Conservation (phyloP, 2,113 vertebrate genomes). For the Corydoras sp. region DNA sequence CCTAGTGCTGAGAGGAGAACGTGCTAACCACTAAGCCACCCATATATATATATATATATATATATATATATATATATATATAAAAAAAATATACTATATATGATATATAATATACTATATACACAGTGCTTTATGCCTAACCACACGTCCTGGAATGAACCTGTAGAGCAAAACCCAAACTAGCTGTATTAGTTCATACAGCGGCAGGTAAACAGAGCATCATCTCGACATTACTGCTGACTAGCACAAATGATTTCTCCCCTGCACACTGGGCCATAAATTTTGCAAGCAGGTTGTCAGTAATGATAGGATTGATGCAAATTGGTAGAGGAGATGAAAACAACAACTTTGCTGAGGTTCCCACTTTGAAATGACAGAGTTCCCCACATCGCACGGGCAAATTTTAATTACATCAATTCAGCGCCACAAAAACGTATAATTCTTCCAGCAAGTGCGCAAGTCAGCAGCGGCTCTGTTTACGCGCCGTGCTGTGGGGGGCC, state of each 20-base stretch:
- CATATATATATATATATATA: too few species aligned
- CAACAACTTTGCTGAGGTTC: constrained; percentile 74
- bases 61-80: too few species aligned
- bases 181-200: constrained; percentile 60
- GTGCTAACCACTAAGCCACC: too few species aligned
- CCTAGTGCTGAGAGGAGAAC: too few species aligned
- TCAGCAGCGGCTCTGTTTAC: constrained; percentile 72
- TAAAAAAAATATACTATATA: too few species aligned
- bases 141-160: not conserved
- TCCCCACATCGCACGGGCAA: constrained; percentile 60
- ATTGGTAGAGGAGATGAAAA: constrained; percentile 63
- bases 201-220: constrained; percentile 70
- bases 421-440: constrained; percentile 71
- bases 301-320: constrained; percentile 75
- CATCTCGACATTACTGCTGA: constrained; percentile 70
- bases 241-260: constrained; percentile 71
- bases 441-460: constrained; percentile 60
- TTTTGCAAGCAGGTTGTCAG: constrained; percentile 69
- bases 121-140: not conserved
- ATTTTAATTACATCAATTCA: constrained; percentile 78
- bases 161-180: constrained; percentile 60
- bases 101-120: not conserved
- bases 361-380: constrained; percentile 66
- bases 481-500: constrained; percentile 58
- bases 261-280: constrained; percentile 67